Evolutionary conservation across 2,113 vertebrate genomes (phyloP).

Genomic region (Coryphaenoides rupestris): DNA sequence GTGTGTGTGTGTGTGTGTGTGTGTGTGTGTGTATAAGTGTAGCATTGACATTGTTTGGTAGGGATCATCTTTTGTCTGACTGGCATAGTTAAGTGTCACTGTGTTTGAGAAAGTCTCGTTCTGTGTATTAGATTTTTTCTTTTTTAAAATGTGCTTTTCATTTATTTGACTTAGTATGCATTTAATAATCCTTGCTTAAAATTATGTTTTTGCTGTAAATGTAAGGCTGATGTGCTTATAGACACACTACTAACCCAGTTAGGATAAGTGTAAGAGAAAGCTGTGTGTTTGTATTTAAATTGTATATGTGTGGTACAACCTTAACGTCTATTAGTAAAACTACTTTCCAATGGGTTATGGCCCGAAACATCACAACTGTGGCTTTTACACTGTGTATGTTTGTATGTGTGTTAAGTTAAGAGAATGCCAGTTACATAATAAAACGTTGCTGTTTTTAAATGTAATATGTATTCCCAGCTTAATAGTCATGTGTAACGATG

Average conservation of each 20-base stretch:
- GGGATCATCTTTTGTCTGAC: constrained; percentile 18
- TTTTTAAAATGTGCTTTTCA: constrained; percentile 17
- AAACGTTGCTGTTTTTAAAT: constrained; percentile 48
- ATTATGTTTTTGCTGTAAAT: background rate
- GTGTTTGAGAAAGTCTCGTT: constrained; percentile 39
- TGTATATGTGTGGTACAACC: constrained; percentile 49
- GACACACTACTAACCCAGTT: too few species aligned
- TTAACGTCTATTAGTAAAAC: constrained; percentile 27
- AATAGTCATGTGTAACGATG: constrained; percentile 58
- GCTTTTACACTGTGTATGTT: constrained; percentile 36
- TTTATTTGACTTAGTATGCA: constrained; percentile 9
- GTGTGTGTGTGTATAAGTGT: constrained; percentile 30
- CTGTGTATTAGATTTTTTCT: constrained; percentile 27
- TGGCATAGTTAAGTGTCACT: background rate
- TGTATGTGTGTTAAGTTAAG: constrained; percentile 58
- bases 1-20: constrained; percentile 29
- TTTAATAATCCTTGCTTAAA: too few species aligned
- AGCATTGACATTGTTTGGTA: constrained; percentile 24
- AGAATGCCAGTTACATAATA: constrained; percentile 52
- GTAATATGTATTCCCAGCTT: constrained; percentile 46
- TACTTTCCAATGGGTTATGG: too few species aligned
- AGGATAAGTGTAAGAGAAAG: constrained; percentile 53
- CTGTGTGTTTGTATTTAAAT: constrained; percentile 37
- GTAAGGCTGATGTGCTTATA: constrained; percentile 6
- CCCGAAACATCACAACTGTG: constrained; percentile 17